phyloP scores from a whole-genome alignment of 2,113 vertebrate genomes.

The Peromyscus maniculatus region DNA sequence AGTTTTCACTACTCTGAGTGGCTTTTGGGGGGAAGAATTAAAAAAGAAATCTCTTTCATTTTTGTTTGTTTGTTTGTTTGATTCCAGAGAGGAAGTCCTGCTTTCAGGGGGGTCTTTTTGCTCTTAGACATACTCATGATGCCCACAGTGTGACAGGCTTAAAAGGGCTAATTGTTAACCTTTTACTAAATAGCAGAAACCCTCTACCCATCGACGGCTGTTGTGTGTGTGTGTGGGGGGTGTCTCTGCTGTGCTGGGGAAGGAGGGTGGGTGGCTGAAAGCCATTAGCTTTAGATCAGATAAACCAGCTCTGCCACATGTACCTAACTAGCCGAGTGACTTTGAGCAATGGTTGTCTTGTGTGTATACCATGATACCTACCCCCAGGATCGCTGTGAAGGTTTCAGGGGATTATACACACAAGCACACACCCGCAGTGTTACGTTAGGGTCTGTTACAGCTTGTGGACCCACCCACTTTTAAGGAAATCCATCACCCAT shows the following conservation, averaged over 20 bases:
- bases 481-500: slow-evolving; percentile 31
- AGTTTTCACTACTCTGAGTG: neutral
- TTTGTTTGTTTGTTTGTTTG: neutral
- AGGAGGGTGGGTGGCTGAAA: neutral
- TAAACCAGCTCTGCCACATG: neutral
- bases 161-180: neutral
- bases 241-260: neutral
- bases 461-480: neutral
- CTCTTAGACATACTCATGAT: slow-evolving; percentile 16
- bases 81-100: slow-evolving; percentile 15
- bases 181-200: neutral
- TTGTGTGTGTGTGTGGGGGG: no score
- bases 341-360: neutral
- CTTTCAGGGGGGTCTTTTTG: slow-evolving; percentile 15
- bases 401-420: neutral
- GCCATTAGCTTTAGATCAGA: neutral
- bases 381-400: neutral
- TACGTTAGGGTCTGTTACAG: neutral
- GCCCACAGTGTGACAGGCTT: neutral
- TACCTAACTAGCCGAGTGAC: neutral
- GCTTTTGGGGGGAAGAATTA: neutral
- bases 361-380: neutral
- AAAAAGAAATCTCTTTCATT: neutral
- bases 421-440: neutral
- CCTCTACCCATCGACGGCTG: neutral